These are phyloP conservation scores for Mus minutoides DNA, from an alignment of 2,797 vertebrate genomes.

Conservation along the genomic window DNA sequence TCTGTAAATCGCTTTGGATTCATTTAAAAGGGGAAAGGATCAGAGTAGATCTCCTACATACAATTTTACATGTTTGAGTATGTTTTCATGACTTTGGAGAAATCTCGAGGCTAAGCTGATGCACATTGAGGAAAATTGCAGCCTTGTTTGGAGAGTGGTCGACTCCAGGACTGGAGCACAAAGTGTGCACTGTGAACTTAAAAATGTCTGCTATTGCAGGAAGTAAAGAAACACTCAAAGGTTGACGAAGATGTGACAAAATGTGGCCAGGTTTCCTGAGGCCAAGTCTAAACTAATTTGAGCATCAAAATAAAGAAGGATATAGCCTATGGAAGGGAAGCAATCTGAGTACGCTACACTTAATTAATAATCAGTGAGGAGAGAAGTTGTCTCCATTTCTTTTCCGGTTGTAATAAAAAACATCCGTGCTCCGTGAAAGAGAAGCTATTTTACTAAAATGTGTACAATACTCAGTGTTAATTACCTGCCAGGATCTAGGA, in stretches of 20 bases:
- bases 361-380: neutral
- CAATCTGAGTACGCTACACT: neutral
- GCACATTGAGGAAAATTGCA: neutral
- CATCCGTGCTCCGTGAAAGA: too few species aligned
- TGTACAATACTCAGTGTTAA: neutral
- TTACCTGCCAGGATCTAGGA: neutral
- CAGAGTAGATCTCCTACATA: neutral
- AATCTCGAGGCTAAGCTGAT: constrained; percentile 17
- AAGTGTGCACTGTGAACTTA: neutral
- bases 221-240: constrained; percentile 39
- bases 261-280: neutral
- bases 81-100: neutral
- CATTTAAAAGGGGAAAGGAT: neutral
- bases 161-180: neutral
- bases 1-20: constrained; percentile 10
- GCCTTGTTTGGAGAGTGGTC: neutral
- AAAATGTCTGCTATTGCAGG: neutral
- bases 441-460: neutral
- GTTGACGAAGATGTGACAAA: neutral
- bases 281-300: neutral
- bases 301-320: constrained; percentile 1
- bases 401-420: neutral
- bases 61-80: constrained; percentile 7
- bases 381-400: neutral
- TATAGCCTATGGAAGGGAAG: neutral